Percentiles rank a stretch among this genome's conserved stretches.
Conservation (phyloP, 2,797 vertebrate genomes). For the Pagetopsis macropterus region DNA sequence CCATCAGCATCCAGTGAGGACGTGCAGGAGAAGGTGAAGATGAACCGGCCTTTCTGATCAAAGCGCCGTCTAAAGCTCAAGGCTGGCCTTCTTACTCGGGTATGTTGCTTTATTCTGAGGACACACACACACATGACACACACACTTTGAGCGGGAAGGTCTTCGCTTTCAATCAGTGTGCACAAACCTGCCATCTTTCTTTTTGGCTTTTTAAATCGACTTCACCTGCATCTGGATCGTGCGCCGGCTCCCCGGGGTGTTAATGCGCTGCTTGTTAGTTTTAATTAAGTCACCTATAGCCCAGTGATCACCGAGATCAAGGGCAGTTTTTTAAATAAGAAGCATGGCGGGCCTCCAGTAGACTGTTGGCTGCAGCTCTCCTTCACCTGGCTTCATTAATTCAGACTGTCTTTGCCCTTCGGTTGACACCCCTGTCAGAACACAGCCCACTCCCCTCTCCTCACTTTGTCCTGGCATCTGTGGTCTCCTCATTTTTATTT, state of each 20-base stretch:
- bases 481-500: slow-evolving; percentile 44
- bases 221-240: slow-evolving; percentile 61
- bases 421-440: slow-evolving; percentile 68
- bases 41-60: slow-evolving; percentile 81
- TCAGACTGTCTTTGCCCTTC: slow-evolving; percentile 59
- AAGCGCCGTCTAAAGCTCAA: slow-evolving; percentile 70
- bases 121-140: slow-evolving; percentile 21
- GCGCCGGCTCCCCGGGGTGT: slow-evolving; percentile 51
- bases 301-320: slow-evolving; percentile 73
- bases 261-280: slow-evolving; percentile 70
- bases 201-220: slow-evolving; percentile 75
- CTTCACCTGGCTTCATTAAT: slow-evolving; percentile 73
- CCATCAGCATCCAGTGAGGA: slow-evolving; percentile 75
- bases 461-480: slow-evolving; percentile 56
- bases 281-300: slow-evolving; percentile 75
- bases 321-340: slow-evolving; percentile 65
- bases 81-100: slow-evolving; percentile 57
- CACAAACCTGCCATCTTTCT: slow-evolving; percentile 61
- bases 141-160: slow-evolving; percentile 44
- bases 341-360: slow-evolving; percentile 51
- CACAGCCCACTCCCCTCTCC: slow-evolving; percentile 56
- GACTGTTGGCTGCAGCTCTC: slow-evolving; percentile 54
- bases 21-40: slow-evolving; percentile 63
- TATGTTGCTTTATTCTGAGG: slow-evolving; percentile 63
- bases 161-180: slow-evolving; percentile 71